phyloP scores from a whole-genome alignment of 2,888 invertebrate genomes.

The Rhodophaea formosa region DNA sequence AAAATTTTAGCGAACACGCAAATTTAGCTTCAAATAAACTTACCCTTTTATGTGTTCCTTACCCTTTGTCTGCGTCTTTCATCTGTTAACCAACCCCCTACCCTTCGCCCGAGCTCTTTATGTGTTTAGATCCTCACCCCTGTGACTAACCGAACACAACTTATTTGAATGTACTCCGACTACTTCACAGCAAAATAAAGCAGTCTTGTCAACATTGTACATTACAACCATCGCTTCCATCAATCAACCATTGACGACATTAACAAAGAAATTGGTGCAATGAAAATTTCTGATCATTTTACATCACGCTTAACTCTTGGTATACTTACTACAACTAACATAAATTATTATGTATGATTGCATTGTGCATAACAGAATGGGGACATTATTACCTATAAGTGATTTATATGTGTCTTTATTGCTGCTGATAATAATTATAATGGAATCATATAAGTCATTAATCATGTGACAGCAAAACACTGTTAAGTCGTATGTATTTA shows the following conservation, averaged over 20 bases:
- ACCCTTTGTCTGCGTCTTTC: constrained; percentile 91
- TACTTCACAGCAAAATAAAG: constrained; percentile 69
- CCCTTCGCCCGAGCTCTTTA: constrained; percentile 79
- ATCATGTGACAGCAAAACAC: constrained; percentile 16
- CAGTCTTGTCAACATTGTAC: constrained; percentile 72
- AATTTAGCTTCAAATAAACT: constrained; percentile 81
- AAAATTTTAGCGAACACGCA: constrained; percentile 79
- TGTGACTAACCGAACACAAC: constrained; percentile 77
- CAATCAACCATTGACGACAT: constrained; percentile 60
- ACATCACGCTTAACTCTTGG: not conserved
- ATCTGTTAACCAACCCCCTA: constrained; percentile 84
- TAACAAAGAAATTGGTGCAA: constrained; percentile 75
- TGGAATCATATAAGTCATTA: constrained; percentile 3
- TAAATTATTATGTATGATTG: not conserved
- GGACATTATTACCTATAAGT: constrained; percentile 1
- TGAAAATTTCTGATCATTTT: constrained; percentile 37
- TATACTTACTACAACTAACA: not conserved
- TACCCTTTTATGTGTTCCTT: constrained; percentile 83
- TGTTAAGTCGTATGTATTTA: constrained; percentile 2
- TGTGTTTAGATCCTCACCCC: constrained; percentile 80
- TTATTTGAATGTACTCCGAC: constrained; percentile 72
- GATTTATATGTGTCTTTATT: constrained; percentile 6
- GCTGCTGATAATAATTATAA: constrained; percentile 4
- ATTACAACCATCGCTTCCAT: constrained; percentile 77
- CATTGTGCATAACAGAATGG: constrained; percentile 14